These are phyloP conservation scores for Caranx melampygus DNA, from an alignment of 2,113 vertebrate species.

Conservation along the genomic window DNA sequence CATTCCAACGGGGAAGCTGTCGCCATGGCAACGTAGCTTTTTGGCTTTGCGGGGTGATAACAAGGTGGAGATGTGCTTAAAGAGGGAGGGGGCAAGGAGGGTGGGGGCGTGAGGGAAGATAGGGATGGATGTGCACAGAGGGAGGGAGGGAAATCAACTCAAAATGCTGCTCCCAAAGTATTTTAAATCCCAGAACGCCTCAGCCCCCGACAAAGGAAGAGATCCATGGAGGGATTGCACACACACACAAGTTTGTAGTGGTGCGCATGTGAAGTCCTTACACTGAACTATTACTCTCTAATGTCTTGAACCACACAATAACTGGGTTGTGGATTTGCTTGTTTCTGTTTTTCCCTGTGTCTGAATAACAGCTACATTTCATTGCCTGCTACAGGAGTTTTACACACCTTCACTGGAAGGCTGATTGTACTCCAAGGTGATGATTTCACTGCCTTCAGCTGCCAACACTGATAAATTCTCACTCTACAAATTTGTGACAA, in stretches of 20 bases:
- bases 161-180: slow-evolving; percentile 59
- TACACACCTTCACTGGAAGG: background rate
- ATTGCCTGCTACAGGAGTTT: background rate
- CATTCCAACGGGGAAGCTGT: slow-evolving; percentile 66
- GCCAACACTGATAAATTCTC: background rate
- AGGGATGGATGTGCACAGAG: slow-evolving; percentile 38
- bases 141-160: slow-evolving; percentile 39
- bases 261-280: background rate
- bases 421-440: background rate
- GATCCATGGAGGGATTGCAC: background rate
- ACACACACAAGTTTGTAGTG: slow-evolving; percentile 9
- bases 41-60: slow-evolving; percentile 75
- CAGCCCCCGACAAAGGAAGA: slow-evolving; percentile 36
- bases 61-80: slow-evolving; percentile 75
- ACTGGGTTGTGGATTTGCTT: background rate
- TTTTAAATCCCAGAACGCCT: slow-evolving; percentile 46
- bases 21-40: slow-evolving; percentile 74
- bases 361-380: background rate
- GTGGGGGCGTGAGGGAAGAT: background rate
- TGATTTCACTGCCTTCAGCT: background rate
- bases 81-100: slow-evolving; percentile 19
- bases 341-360: background rate
- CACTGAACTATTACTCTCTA: background rate
- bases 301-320: background rate
- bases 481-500: background rate